phyloP scores from a whole-genome alignment of 1,140 invertebrate genomes.

The Trachelipus rathkii region DNA sequence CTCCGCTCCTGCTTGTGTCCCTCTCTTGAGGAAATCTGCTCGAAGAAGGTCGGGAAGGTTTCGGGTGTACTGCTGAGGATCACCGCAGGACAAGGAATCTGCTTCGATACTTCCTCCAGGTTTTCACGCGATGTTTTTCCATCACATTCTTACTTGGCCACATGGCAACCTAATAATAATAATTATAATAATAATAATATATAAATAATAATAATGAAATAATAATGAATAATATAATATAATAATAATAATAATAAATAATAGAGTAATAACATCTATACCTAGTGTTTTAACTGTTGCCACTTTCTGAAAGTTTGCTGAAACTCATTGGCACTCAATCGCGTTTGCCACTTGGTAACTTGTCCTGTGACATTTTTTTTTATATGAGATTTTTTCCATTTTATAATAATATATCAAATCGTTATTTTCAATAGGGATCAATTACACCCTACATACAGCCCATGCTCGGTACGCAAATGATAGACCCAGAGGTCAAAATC shows the following conservation, averaged over 20 bases:
- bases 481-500: no score
- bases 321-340: no score
- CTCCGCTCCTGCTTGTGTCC: slow-evolving; percentile 59
- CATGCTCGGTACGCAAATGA: no score
- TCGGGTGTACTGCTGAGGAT: slow-evolving; percentile 70
- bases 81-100: slow-evolving; percentile 71
- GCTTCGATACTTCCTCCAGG: slow-evolving; percentile 81
- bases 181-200: background rate
- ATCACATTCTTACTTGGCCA: slow-evolving; percentile 77
- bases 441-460: no score
- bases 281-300: no score
- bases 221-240: background rate
- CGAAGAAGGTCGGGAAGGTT: slow-evolving; percentile 73
- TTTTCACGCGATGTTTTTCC: slow-evolving; percentile 76
- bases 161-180: slow-evolving; percentile 52
- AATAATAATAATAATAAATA: background rate
- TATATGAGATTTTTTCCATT: no score
- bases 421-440: no score
- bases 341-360: no score
- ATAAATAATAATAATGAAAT: background rate
- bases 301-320: no score
- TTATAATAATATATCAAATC: no score
- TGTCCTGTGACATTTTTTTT: no score
- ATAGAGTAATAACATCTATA: background rate
- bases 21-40: slow-evolving; percentile 66